These are phyloP conservation scores for Grus americana DNA, from an alignment of 2,113 vertebrate species.

Conservation along the genomic window DNA sequence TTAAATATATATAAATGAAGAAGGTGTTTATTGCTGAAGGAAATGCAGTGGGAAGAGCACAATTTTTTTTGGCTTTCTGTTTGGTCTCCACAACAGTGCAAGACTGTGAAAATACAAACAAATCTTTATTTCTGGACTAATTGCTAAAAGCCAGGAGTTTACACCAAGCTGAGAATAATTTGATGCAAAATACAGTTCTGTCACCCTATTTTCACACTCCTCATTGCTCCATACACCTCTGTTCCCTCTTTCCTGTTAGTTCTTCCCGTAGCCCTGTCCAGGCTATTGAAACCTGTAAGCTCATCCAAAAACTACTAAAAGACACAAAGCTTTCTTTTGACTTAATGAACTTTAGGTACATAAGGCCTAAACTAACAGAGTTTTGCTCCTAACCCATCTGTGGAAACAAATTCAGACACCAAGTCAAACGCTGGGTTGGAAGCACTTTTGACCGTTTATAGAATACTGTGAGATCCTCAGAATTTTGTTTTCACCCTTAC, in stretches of 20 bases:
- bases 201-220: conserved; percentile 2
- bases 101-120: conserved; percentile 52
- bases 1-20: neutral
- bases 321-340: conserved; percentile 52
- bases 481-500: neutral
- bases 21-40: conserved; percentile 51
- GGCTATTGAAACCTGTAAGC: conserved; percentile 6
- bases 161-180: conserved; percentile 24
- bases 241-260: neutral
- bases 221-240: neutral
- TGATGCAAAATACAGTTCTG: conserved; percentile 9
- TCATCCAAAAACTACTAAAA: conserved; percentile 26
- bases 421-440: neutral
- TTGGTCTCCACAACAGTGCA: conserved; percentile 38
- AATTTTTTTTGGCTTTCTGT: conserved; percentile 43
- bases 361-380: conserved; percentile 1
- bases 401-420: conserved; percentile 22
- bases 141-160: conserved; percentile 23
- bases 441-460: neutral
- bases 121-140: conserved; percentile 58
- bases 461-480: neutral
- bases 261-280: neutral
- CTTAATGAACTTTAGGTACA: neutral
- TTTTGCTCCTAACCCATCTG: neutral
- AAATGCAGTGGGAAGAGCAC: conserved; percentile 51